phyloP scores from a whole-genome alignment of 2,113 vertebrate species.

The Lethenteron reissneri region DNA sequence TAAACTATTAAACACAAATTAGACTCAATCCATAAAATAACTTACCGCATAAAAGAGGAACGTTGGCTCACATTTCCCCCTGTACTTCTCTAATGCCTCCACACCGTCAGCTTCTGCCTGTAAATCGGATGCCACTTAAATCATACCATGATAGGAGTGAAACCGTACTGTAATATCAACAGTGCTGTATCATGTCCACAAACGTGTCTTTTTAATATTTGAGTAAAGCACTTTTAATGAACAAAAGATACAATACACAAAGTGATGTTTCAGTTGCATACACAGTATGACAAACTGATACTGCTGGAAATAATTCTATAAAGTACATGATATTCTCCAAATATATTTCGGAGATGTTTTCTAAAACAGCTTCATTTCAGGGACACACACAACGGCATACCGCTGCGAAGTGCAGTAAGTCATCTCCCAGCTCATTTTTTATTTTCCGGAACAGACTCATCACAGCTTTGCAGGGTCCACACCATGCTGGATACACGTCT shows the following conservation, averaged over 20 bases:
- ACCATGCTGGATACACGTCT: constrained; percentile 69
- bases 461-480: constrained; percentile 63
- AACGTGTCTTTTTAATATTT: too few relatives aligned
- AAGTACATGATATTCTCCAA: constrained; percentile 6
- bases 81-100: constrained; percentile 46
- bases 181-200: too few relatives aligned
- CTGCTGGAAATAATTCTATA: neutral
- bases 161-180: too few relatives aligned
- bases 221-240: too few relatives aligned
- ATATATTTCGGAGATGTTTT: neutral
- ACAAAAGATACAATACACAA: constrained; percentile 7
- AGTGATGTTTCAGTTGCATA: neutral
- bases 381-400: constrained; percentile 26
- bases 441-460: constrained; percentile 63
- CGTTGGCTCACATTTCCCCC: constrained; percentile 59
- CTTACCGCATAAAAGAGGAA: constrained; percentile 73
- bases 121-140: too few relatives aligned
- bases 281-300: neutral
- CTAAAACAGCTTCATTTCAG: neutral
- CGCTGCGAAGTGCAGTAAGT: constrained; percentile 55
- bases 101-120: constrained; percentile 65
- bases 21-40: constrained; percentile 10
- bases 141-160: too few relatives aligned
- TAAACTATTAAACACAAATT: neutral
- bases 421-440: constrained; percentile 44